phyloP scores from a whole-genome alignment of 2,888 invertebrate genomes.

The Belgica antarctica region DNA sequence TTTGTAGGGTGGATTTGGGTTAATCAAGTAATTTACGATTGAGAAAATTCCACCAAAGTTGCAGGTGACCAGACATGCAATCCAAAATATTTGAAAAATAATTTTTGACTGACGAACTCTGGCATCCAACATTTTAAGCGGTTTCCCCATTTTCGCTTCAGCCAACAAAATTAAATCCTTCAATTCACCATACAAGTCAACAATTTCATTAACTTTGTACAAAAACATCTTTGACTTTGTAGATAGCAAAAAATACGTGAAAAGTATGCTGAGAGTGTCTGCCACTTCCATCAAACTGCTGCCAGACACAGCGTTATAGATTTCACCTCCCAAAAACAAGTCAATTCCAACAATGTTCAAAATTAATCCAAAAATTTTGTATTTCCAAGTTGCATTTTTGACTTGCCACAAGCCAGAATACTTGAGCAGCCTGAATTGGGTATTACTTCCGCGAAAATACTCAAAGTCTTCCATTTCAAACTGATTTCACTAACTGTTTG shows the following conservation, averaged over 20 bases:
- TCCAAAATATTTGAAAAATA: not conserved
- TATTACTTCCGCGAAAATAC: not conserved
- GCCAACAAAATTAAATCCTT: not conserved
- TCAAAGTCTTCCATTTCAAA: not conserved
- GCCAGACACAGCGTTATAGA: not conserved
- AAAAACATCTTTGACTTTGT: not conserved
- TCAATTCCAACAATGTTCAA: not conserved
- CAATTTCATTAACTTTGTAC: not conserved
- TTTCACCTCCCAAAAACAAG: not conserved
- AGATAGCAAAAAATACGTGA: not conserved
- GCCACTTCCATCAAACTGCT: not conserved
- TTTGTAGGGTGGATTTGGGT: not conserved
- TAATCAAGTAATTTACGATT: not conserved
- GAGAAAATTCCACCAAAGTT: not conserved
- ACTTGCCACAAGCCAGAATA: not conserved
- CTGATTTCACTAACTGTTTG: no score
- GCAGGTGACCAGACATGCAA: not conserved
- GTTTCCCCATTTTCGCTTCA: not conserved
- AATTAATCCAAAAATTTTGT: slow-evolving; percentile 3
- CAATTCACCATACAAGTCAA: not conserved
- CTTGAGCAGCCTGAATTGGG: not conserved
- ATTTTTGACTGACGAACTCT: not conserved
- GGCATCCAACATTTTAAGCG: not conserved
- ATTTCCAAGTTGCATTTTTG: not conserved
- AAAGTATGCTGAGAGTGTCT: not conserved